A percentile compares a stretch with the other conserved stretches of the same genome.
phyloP scores from a whole-genome alignment of 2,113 vertebrate species.

The Felis chaus region DNA sequence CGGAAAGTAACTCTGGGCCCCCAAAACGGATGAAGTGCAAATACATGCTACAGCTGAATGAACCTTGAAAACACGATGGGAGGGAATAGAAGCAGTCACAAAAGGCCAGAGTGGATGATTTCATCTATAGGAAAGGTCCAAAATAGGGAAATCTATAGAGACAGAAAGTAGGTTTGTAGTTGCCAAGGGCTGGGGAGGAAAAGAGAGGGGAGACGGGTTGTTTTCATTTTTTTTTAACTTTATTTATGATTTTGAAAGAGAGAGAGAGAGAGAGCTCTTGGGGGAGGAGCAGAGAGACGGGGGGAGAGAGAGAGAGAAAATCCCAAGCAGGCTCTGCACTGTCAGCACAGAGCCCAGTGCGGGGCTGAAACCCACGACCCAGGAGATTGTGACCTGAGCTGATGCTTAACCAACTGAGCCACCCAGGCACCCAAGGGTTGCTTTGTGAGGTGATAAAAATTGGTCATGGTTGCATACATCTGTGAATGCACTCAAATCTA shows the following conservation, averaged over 20 bases:
- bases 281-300: no score
- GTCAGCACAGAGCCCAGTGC: no score
- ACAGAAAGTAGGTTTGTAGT: neutral
- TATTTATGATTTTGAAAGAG: no score
- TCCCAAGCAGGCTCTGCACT: no score
- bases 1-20: neutral
- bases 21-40: neutral
- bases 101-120: neutral
- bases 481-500: neutral
- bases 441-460: neutral
- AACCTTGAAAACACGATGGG: neutral
- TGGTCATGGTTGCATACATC: neutral
- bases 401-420: no score
- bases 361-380: no score
- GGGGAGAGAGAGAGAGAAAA: no score
- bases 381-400: no score
- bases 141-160: neutral
- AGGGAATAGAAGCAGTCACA: neutral
- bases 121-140: neutral
- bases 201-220: accelerated
- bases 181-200: no score
- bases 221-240: no score
- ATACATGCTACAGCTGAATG: neutral
- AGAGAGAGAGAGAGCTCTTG: no score
- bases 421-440: neutral